Conservation (phyloP, 2,888 invertebrate genomes). For the Dermolepida albohirtum region DNA sequence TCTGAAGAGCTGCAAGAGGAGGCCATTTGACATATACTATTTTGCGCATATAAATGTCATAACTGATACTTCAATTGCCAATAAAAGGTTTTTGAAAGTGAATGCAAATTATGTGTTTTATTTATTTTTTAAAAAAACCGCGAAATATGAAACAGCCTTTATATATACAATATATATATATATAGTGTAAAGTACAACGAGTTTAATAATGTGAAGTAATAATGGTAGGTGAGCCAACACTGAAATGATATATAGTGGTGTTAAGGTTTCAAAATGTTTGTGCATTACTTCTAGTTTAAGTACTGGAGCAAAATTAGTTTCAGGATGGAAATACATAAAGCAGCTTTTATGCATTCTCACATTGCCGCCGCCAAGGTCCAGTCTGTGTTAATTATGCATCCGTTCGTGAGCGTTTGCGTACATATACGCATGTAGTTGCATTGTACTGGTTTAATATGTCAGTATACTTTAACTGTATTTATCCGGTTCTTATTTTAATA, state of each 20-base stretch:
- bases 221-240: neutral
- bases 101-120: no score
- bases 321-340: neutral
- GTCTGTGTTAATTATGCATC: conserved; percentile 16
- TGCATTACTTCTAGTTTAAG: conserved; percentile 5
- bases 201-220: neutral
- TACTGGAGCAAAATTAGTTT: conserved; percentile 6
- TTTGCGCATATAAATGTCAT: no score
- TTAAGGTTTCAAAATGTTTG: neutral
- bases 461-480: conserved; percentile 20
- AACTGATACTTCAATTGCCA: no score
- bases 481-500: conserved; percentile 8
- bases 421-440: neutral
- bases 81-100: no score
- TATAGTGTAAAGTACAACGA: no score
- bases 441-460: conserved; percentile 15
- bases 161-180: no score
- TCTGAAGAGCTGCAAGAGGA: no score
- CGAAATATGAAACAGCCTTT: no score
- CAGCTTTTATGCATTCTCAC: conserved; percentile 5
- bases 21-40: no score
- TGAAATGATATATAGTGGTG: conserved; percentile 17
- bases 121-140: no score
- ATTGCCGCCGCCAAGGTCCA: conserved; percentile 12
- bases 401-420: conserved; percentile 16